Evolutionary conservation across 1,140 invertebrate species (phyloP).

Genomic region (Brachionus rotundiformis): DNA sequence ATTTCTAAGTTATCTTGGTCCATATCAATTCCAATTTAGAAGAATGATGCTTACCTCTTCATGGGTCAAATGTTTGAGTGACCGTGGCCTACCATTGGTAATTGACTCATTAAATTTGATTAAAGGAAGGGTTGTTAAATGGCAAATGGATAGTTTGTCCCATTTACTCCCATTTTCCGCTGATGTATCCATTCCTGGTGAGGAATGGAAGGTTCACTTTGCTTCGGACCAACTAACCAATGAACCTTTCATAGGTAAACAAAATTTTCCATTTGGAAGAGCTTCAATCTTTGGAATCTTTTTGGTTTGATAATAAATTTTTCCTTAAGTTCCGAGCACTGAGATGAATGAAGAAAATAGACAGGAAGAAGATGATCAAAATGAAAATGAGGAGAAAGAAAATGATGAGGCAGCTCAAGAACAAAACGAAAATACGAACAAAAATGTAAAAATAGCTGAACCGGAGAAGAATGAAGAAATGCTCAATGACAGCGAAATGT

Average conservation of each 20-base stretch:
- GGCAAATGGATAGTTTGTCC: slow-evolving; percentile 38
- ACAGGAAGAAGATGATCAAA: neutral
- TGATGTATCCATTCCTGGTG: slow-evolving; percentile 58
- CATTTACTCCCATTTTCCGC: slow-evolving; percentile 56
- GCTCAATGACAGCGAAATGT: neutral
- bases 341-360: slow-evolving; percentile 31
- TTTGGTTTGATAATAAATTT: neutral
- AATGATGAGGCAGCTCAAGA: neutral
- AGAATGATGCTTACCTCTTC: slow-evolving; percentile 61
- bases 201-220: slow-evolving; percentile 46
- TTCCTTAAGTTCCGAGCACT: slow-evolving; percentile 4
- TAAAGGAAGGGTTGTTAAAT: slow-evolving; percentile 55
- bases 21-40: slow-evolving; percentile 61
- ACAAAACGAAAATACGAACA: neutral
- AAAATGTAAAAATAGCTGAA: neutral
- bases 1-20: slow-evolving; percentile 61
- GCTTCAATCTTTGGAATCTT: too few species aligned
- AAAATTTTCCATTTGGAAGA: neutral
- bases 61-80: slow-evolving; percentile 62
- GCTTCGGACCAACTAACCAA: slow-evolving; percentile 25
- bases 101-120: slow-evolving; percentile 61
- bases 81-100: slow-evolving; percentile 60
- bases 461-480: neutral
- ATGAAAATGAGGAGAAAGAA: neutral
- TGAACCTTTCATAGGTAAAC: slow-evolving; percentile 31